Conservation (phyloP, 2,888 invertebrate species). For the Chymomyza caudatula region DNA sequence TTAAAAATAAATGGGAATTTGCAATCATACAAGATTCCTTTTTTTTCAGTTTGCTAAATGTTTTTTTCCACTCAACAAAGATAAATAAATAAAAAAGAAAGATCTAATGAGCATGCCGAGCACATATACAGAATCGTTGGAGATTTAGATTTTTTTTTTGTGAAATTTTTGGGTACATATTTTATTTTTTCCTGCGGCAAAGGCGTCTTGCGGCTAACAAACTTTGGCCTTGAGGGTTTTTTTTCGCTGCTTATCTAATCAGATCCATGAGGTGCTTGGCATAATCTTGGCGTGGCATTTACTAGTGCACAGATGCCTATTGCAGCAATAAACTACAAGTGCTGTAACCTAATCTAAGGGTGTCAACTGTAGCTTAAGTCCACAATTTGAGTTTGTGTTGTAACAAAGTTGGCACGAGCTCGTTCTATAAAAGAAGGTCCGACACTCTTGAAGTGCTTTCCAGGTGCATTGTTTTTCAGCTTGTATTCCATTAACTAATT, state of each 20-base stretch:
- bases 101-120: background rate
- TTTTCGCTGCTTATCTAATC: constrained; percentile 21
- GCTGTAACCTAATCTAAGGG: background rate
- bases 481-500: background rate
- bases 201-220: constrained; percentile 39
- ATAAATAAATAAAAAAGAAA: background rate
- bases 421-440: background rate
- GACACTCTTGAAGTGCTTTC: background rate
- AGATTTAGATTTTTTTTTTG: background rate
- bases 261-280: constrained; percentile 15
- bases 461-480: background rate
- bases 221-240: constrained; percentile 44
- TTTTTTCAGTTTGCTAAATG: background rate
- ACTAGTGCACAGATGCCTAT: background rate
- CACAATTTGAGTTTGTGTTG: background rate
- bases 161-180: background rate
- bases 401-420: background rate
- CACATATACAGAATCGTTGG: background rate
- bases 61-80: background rate
- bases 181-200: constrained; percentile 9
- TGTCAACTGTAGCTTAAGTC: background rate
- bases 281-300: constrained; percentile 6
- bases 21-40: background rate
- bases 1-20: background rate
- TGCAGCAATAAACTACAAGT: background rate